These are phyloP conservation scores for Acrobeloides nanus DNA, from an alignment of 2,888 invertebrate species.

Conservation along the genomic window DNA sequence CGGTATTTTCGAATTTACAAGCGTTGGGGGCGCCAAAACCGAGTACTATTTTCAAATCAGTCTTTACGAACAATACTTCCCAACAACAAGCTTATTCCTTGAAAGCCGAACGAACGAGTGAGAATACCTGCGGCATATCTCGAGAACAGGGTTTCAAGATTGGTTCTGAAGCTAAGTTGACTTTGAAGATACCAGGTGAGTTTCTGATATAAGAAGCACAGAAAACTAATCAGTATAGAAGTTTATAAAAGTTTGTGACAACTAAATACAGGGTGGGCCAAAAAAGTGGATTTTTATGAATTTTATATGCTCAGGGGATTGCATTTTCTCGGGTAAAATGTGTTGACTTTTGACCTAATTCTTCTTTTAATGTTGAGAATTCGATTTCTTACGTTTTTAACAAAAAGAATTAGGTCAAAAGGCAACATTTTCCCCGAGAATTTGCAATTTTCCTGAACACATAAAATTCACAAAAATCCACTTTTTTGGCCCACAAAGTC, in stretches of 20 bases:
- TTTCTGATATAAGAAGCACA: conserved; percentile 14
- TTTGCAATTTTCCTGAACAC: no score
- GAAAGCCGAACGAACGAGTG: conserved; percentile 53
- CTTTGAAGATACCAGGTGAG: conserved; percentile 56
- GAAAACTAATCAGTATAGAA: no score
- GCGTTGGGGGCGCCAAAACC: conserved; percentile 50
- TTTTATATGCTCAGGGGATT: not conserved
- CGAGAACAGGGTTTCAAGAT: conserved; percentile 54
- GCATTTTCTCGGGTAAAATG: no score
- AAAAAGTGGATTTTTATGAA: not conserved
- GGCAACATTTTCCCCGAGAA: no score
- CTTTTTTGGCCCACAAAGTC: no score
- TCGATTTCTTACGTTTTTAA: no score
- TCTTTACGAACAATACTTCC: conserved; percentile 53
- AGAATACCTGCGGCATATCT: conserved; percentile 44
- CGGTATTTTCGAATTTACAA: conserved; percentile 45
- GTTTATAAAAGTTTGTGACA: no score
- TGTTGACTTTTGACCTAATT: no score
- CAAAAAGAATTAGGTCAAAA: no score
- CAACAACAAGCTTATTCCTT: conserved; percentile 52
- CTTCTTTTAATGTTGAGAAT: no score
- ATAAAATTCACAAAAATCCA: no score
- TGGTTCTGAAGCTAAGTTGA: conserved; percentile 56
- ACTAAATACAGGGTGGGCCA: no score
- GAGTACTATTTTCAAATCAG: conserved; percentile 52